Percentiles rank a stretch among this genome's conserved stretches.
phyloP scores from a whole-genome alignment of 1,140 invertebrate species.

The Oreohelix idahoensis region DNA sequence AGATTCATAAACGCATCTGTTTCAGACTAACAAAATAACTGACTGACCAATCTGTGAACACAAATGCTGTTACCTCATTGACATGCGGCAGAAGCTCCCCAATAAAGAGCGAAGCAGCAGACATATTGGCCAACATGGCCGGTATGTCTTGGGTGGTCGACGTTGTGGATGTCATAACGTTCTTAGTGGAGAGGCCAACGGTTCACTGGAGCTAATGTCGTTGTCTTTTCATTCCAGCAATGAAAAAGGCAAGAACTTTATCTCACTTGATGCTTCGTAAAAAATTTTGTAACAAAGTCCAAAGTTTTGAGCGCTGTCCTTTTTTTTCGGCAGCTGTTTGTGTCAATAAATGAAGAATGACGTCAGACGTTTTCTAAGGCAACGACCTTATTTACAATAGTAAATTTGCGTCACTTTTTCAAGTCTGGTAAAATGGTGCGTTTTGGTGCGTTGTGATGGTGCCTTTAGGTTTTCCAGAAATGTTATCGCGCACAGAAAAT shows the following conservation, averaged over 20 bases:
- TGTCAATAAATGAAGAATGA: constrained; percentile 17
- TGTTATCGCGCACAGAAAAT: too few relatives aligned
- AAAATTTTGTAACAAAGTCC: background rate
- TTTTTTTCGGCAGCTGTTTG: constrained; percentile 16
- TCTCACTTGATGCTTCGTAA: constrained; percentile 28
- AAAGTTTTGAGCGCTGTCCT: constrained; percentile 36
- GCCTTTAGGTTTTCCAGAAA: too few relatives aligned
- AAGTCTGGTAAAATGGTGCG: background rate
- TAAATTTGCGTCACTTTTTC: background rate
- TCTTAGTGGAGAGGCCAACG: constrained; percentile 20
- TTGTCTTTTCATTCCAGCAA: constrained; percentile 38
- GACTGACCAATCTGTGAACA: too few relatives aligned
- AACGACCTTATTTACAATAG: constrained; percentile 5
- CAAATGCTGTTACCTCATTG: constrained; percentile 13
- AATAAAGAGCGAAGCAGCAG: constrained; percentile 38
- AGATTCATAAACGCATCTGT: too few relatives aligned
- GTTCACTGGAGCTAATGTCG: constrained; percentile 31
- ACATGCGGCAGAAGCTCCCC: constrained; percentile 39
- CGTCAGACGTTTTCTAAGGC: background rate
- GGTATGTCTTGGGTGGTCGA: constrained; percentile 32
- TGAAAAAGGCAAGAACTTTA: constrained; percentile 18
- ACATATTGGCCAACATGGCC: constrained; percentile 38
- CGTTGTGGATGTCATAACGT: constrained; percentile 41
- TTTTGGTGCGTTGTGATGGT: too few relatives aligned
- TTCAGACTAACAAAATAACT: too few relatives aligned